A percentile compares a stretch with the other conserved stretches of the same genome.
Conservation (phyloP, 1,140 invertebrate genomes). For the Catajapyx aquilonaris region DNA sequence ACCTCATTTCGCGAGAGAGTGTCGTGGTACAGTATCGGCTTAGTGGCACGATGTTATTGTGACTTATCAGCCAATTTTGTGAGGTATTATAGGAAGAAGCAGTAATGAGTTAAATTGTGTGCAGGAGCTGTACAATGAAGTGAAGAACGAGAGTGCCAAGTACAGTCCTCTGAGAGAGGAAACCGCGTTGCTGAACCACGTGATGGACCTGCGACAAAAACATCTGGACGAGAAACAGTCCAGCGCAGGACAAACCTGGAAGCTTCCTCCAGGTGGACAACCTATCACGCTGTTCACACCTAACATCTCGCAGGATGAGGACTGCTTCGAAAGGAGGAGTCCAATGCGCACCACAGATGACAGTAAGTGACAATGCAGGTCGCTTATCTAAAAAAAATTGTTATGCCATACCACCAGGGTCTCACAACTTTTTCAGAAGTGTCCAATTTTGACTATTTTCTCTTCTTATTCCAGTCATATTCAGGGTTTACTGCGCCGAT, state of each 20-base stretch:
- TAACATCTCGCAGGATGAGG: slow-evolving; percentile 16
- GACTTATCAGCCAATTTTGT: too few species aligned
- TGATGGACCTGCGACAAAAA: slow-evolving; percentile 33
- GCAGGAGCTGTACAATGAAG: slow-evolving; percentile 42
- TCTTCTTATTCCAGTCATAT: slow-evolving; percentile 40
- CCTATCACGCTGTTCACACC: slow-evolving; percentile 36
- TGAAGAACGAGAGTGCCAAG: slow-evolving; percentile 35
- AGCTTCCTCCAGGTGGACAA: slow-evolving; percentile 40
- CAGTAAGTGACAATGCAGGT: slow-evolving; percentile 26
- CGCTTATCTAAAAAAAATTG: background rate
- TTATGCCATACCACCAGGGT: too few species aligned
- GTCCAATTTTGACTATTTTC: background rate
- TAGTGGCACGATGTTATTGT: too few species aligned
- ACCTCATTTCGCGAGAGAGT: too few species aligned
- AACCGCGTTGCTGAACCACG: slow-evolving; percentile 39
- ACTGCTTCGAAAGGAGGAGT: slow-evolving; percentile 11
- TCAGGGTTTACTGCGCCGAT: slow-evolving; percentile 65
- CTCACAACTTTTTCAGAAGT: too few species aligned
- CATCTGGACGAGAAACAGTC: slow-evolving; percentile 32
- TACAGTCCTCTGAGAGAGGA: slow-evolving; percentile 32
- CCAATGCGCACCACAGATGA: slow-evolving; percentile 42
- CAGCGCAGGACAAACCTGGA: slow-evolving; percentile 40
- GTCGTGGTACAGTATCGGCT: too few species aligned
- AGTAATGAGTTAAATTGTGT: slow-evolving; percentile 11
- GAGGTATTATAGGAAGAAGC: too few species aligned